A percentile compares a stretch with the other conserved stretches of the same genome.
Conservation (phyloP, 1,140 invertebrate species). For the Tetramorium alpestre region DNA sequence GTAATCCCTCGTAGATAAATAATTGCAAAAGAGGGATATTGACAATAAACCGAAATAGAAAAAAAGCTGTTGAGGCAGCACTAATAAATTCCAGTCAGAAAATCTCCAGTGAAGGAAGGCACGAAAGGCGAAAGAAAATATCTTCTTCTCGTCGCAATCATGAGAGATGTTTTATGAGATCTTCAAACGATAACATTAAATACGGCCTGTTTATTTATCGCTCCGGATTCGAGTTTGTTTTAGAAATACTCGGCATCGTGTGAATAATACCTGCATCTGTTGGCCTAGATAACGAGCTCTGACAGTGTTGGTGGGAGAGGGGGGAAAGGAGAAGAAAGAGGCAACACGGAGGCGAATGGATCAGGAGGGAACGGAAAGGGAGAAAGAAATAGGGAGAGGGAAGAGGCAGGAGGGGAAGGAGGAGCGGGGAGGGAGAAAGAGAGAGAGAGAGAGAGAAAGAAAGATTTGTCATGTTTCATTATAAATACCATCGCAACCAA, state of each 20-base stretch:
- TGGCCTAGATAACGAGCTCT: constrained; percentile 75
- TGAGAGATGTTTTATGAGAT: constrained; percentile 67
- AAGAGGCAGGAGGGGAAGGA: background rate
- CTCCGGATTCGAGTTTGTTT: constrained; percentile 64
- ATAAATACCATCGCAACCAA: constrained; percentile 69
- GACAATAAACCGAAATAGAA: background rate
- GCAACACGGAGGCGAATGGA: constrained; percentile 46
- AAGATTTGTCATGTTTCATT: constrained; percentile 76
- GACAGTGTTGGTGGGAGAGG: constrained; percentile 26
- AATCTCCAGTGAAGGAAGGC: background rate
- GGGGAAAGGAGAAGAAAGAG: constrained; percentile 15
- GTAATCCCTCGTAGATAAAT: background rate
- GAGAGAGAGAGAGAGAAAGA: constrained; percentile 31
- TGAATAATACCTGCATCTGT: constrained; percentile 74
- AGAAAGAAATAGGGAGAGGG: constrained; percentile 29
- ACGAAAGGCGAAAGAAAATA: constrained; percentile 50
- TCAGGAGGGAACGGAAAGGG: constrained; percentile 27
- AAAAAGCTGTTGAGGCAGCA: background rate
- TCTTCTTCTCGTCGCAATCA: constrained; percentile 26
- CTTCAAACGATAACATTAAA: constrained; percentile 72
- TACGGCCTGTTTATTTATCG: constrained; percentile 67
- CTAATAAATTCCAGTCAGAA: constrained; percentile 22
- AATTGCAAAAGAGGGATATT: constrained; percentile 1
- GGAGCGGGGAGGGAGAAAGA: background rate
- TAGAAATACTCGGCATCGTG: constrained; percentile 71